Conservation (phyloP, 1,140 invertebrate species). For the Yoshiicerus persimilis region DNA sequence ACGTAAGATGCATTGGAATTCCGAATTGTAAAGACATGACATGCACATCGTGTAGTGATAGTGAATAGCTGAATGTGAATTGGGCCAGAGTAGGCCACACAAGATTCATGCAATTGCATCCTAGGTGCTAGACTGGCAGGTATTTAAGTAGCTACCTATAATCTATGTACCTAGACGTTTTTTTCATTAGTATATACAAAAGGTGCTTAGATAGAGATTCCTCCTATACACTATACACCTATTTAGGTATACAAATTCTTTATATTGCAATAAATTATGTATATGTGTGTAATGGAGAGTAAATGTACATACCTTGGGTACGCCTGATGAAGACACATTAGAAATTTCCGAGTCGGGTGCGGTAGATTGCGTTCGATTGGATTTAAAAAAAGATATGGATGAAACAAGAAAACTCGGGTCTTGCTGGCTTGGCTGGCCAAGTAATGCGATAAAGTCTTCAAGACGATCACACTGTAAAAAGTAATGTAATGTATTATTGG, state of each 20-base stretch:
- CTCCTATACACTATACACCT: too few species aligned
- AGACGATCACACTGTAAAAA: neutral
- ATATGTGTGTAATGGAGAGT: too few species aligned
- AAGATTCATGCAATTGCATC: neutral
- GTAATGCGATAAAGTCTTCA: neutral
- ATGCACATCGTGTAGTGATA: neutral
- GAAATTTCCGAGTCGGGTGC: neutral
- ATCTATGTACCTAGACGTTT: too few species aligned
- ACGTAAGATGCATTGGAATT: constrained; percentile 14
- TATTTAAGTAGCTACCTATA: neutral
- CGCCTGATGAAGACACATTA: constrained; percentile 14
- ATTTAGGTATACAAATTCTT: too few species aligned
- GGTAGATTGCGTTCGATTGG: neutral
- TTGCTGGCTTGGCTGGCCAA: neutral
- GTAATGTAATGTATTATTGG: neutral
- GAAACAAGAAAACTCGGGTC: neutral
- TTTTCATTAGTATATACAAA: too few species aligned
- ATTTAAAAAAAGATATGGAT: neutral
- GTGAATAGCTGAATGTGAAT: neutral
- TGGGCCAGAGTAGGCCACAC: neutral
- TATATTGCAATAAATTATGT: too few species aligned
- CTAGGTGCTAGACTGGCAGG: too few species aligned
- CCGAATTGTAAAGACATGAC: neutral
- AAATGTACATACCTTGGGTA: too few species aligned
- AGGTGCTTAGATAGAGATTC: too few species aligned